Evolutionary conservation across 2,113 vertebrate species (phyloP), one percentile per base, ranked within the genome.

Genomic region (Chaetodon auriga): DNA sequence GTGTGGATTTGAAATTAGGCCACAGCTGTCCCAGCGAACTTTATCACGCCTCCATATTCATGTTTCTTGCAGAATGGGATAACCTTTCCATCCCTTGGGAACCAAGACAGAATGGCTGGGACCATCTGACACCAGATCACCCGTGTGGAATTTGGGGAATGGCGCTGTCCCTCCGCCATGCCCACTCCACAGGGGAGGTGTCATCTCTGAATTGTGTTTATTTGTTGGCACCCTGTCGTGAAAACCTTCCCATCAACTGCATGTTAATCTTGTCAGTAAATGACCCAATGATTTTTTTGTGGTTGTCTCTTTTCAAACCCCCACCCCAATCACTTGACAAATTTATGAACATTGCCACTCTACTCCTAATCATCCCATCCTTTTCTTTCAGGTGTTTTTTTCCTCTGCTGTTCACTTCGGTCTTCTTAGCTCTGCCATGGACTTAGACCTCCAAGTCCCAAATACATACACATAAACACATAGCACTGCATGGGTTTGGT

Each of bases 171-270:
- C 74, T 80, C 81, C n/a, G 75, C 77, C 79, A 86, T 87, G 71
- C 75, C 68, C 69, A 57, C 82, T 54, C 82, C 45, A 61, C 57
- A 7, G 80, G 80, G 73, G 74, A 88, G 53, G 58, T 90, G 94
- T 96, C 94, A 96, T 97, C 94, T 95, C 93, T 95, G 95, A 96
- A 97, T 96, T 97, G 96, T 96, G 97, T 98, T 98, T 98, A 98
- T 99, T 97, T 96, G 96, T 97, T 97, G 97, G 96, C 97, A 93
- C 96, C 96, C 95, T 94, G 96, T 96, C 92, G 94, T 96, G 95
- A 98, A 98, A 97, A 94, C 81, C 93, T 96, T 94, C 87, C 94
- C 95, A 95, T 98, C 96, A 96, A 94, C 97, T 97, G 95, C 94
- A 95, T 96, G 96, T 97, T 97, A 97, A 97, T 98, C 97, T 96